phyloP scores from a whole-genome alignment of 2,888 invertebrate species.

The Tenthredo livida region DNA sequence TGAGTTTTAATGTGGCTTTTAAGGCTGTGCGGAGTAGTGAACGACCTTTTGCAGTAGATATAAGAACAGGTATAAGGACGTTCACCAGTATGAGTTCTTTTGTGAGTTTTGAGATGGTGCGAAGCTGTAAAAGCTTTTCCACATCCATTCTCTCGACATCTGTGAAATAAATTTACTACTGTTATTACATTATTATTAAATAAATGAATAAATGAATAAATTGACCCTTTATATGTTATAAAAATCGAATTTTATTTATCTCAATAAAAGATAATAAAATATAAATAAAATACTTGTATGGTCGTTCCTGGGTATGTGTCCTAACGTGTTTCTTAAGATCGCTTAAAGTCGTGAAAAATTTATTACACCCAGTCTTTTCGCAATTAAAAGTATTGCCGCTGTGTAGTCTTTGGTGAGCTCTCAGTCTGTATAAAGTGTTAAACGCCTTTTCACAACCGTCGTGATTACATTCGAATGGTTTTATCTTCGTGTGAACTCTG shows the following conservation, averaged over 20 bases:
- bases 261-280: background rate
- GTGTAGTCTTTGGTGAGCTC: slow-evolving; percentile 95
- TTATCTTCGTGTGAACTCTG: slow-evolving; percentile 94
- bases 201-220: too few relatives aligned
- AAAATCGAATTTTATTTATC: background rate
- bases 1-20: slow-evolving; percentile 90
- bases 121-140: slow-evolving; percentile 96
- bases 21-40: slow-evolving; percentile 91
- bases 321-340: slow-evolving; percentile 96
- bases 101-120: slow-evolving; percentile 95
- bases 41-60: slow-evolving; percentile 86
- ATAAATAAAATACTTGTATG: slow-evolving; percentile 85
- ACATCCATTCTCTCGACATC: slow-evolving; percentile 91
- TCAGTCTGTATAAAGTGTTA: slow-evolving; percentile 94
- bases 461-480: slow-evolving; percentile 93
- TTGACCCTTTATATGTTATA: background rate
- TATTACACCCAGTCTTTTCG: slow-evolving; percentile 88
- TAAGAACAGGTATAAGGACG: slow-evolving; percentile 88
- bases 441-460: slow-evolving; percentile 94
- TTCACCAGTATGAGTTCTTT: slow-evolving; percentile 90
- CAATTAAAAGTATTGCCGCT: slow-evolving; percentile 98
- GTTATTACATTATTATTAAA: background rate
- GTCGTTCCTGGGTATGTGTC: slow-evolving; percentile 95
- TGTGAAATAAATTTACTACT: slow-evolving; percentile 73
- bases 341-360: slow-evolving; percentile 95